Conservation (phyloP, 2,113 vertebrate genomes). For the Cebidichthys violaceus region DNA sequence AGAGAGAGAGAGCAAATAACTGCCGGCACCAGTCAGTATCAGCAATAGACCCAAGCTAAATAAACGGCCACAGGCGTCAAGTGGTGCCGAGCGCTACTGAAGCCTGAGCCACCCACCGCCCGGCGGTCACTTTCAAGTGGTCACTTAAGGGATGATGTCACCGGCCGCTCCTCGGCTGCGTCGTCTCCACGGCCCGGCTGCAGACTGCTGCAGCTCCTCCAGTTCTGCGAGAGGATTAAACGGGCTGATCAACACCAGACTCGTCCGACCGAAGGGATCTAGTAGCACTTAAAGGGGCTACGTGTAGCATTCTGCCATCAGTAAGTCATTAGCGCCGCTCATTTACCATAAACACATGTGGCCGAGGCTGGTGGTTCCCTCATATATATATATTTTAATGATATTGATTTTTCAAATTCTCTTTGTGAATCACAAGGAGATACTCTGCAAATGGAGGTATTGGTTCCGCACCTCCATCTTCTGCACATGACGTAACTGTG, state of each 20-base stretch:
- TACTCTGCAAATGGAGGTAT: neutral
- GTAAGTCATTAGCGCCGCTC: neutral
- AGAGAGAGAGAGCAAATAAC: conserved; percentile 52
- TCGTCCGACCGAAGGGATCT: conserved; percentile 19
- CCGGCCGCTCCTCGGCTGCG: conserved; percentile 45
- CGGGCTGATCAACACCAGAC: conserved; percentile 50
- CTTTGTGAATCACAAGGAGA: neutral
- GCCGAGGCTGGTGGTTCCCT: neutral
- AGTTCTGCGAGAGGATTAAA: conserved; percentile 19
- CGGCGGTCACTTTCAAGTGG: conserved; percentile 72
- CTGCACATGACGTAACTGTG: neutral
- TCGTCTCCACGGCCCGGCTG: conserved; percentile 24
- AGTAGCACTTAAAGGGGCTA: conserved; percentile 21
- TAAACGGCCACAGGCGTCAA: conserved; percentile 70
- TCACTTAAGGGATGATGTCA: conserved; percentile 74
- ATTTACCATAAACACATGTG: neutral
- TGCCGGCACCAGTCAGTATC: conserved; percentile 51
- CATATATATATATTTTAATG: neutral
- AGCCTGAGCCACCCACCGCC: conserved; percentile 68
- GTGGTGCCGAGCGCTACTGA: conserved; percentile 64
- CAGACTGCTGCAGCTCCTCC: conserved; percentile 27
- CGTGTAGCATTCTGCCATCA: conserved; percentile 15
- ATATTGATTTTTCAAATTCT: neutral
- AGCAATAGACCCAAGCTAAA: conserved; percentile 61
- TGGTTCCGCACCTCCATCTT: neutral